These are phyloP conservation scores for Rhyzopertha dominica DNA, from an alignment of 1,140 invertebrate species.

Conservation along the genomic window DNA sequence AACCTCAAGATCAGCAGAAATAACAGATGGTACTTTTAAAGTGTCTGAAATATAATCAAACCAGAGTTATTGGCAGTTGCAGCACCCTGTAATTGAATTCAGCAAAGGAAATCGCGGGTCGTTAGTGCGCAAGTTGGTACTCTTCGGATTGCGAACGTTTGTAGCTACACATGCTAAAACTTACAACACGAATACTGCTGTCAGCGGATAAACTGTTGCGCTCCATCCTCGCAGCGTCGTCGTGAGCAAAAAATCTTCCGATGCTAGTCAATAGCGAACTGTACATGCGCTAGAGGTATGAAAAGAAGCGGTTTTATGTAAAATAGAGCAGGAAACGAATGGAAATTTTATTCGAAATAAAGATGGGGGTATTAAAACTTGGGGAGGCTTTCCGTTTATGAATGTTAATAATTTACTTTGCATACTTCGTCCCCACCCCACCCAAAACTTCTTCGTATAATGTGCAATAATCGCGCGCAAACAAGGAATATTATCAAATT, in stretches of 20 bases:
- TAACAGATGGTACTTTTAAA: too few relatives aligned
- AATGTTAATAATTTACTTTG: conserved; percentile 47
- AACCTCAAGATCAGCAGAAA: too few relatives aligned
- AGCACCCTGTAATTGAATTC: too few relatives aligned
- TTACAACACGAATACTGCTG: too few relatives aligned
- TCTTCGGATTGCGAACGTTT: too few relatives aligned
- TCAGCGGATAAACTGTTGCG: too few relatives aligned
- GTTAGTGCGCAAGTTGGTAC: too few relatives aligned
- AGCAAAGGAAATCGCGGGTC: too few relatives aligned
- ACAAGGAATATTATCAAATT: conserved; percentile 30
- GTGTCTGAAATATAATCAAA: too few relatives aligned
- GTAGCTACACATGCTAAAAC: too few relatives aligned
- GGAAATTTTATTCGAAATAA: conserved; percentile 45
- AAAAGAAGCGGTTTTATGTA: conserved; percentile 32
- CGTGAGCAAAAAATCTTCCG: conserved; percentile 26
- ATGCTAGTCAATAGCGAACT: conserved; percentile 36
- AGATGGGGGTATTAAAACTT: conserved; percentile 41
- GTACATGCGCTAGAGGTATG: conserved; percentile 35
- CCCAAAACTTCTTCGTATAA: conserved; percentile 32
- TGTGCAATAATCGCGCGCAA: conserved; percentile 33
- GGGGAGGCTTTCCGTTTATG: conserved; percentile 42
- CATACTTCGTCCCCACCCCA: conserved; percentile 29
- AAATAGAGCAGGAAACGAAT: conserved; percentile 38
- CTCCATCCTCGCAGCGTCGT: conserved; percentile 1
- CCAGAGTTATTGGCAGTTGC: too few relatives aligned